Evolutionary conservation across 1,140 invertebrate species (phyloP), one percentile per base, ranked within the genome.

Genomic region (Gonioctena quinquepunctata): DNA sequence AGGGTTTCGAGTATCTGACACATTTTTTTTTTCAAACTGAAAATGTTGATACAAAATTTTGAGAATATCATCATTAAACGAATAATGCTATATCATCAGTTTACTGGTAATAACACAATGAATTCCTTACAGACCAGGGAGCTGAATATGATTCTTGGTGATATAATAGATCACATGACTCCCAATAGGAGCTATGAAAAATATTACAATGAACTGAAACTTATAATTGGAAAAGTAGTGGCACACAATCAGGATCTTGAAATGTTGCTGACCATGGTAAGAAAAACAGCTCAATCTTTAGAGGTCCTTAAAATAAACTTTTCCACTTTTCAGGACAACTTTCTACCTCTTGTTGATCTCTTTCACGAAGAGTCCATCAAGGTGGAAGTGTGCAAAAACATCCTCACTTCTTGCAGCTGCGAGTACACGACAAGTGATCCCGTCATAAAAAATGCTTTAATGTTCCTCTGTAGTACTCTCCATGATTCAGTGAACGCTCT

Each of bases 401-500:
- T 97, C 1, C 85, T 96, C 50, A 89, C 90, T 75, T 86, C 90
- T 50, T 93, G 91, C 80, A 87, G 87, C 71, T 75, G 80, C 16
- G 69, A 75, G 42, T 62, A 74, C 67, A 66, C 75, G 59, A 91
- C 90, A 63, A 91, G 88, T 28, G 94, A 98, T 85, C 91, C 93
- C 50, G 91, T 97, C 21, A 89, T 96, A 27, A 94, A 94, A 21
- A 94, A 94, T 81, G 90, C 92, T 28, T 83, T 97, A 11, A 93
- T 96, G 89, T 94, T 92, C 79, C 87, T 97, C 2, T 94, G 93
- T 70, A 92, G 91, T 78, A 91, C 93, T 72, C 88, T 98, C 70
- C 96, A 98, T 81, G 95, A 98, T 83, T 95, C 94, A 11, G 93
- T 98, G 19, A 96, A 94, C 83, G 94, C 95, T 1, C 84, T 97